Percentiles rank a stretch among this genome's conserved stretches.
These are phyloP conservation scores for Dryoscopus gambensis DNA, from an alignment of 2,113 vertebrate species.

Conservation along the genomic window DNA sequence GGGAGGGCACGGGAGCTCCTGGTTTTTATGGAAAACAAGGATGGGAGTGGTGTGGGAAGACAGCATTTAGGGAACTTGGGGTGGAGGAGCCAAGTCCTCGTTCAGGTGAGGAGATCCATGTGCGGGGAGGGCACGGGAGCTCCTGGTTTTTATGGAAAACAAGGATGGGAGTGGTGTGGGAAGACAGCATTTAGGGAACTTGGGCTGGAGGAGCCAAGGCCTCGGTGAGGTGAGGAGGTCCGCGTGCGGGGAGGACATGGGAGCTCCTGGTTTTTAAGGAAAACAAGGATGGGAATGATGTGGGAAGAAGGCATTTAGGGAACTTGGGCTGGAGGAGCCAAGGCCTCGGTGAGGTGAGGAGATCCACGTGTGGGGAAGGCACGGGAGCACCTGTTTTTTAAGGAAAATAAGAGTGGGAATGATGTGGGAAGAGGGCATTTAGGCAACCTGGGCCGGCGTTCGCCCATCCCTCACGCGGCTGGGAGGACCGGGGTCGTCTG, in stretches of 20 bases:
- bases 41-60: background rate
- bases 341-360: background rate
- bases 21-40: background rate
- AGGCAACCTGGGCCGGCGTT: background rate
- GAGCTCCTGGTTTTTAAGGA: background rate
- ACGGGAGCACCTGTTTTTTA: background rate
- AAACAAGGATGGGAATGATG: background rate
- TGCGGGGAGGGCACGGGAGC: background rate
- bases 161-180: background rate
- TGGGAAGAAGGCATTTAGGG: background rate
- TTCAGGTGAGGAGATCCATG: background rate
- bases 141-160: background rate
- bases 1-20: rapidly evolving
- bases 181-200: background rate
- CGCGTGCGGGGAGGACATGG: rapidly evolving
- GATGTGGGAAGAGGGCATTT: background rate
- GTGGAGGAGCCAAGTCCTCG: background rate
- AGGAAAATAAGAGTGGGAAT: background rate
- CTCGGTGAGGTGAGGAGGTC: background rate
- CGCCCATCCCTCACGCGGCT: background rate
- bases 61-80: background rate
- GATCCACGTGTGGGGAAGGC: background rate
- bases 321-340: background rate
- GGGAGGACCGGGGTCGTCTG: background rate
- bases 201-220: background rate